phyloP scores from a whole-genome alignment of 1,140 invertebrate genomes.

The Bradysia coprophila region DNA sequence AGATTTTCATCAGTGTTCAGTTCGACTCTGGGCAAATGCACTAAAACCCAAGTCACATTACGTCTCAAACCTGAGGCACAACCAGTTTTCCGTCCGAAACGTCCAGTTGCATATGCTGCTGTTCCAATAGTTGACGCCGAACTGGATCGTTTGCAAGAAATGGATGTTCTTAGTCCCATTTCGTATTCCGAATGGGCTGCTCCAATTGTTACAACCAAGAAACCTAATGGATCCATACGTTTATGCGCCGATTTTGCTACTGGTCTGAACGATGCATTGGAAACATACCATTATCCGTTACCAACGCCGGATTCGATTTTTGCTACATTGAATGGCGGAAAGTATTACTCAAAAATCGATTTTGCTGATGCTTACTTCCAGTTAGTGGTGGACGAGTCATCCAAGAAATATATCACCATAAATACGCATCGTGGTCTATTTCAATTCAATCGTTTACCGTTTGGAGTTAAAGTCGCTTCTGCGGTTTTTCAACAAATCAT shows the following conservation, averaged over 20 bases:
- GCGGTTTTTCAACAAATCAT: constrained; percentile 8
- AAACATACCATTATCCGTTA: constrained; percentile 4
- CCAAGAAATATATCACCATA: neutral
- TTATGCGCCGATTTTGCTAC: constrained; percentile 12
- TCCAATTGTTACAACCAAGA: constrained; percentile 20
- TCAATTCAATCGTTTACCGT: neutral
- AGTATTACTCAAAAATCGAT: constrained; percentile 6
- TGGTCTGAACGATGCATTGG: constrained; percentile 3
- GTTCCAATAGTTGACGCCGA: no score
- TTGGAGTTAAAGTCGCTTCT: constrained; percentile 1
- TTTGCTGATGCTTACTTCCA: constrained; percentile 7
- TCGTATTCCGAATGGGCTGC: constrained; percentile 19
- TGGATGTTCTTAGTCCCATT: constrained; percentile 7
- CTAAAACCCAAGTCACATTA: no score
- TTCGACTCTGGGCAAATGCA: no score
- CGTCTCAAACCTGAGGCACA: no score
- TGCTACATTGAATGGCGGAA: constrained; percentile 1
- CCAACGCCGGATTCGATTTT: constrained; percentile 4
- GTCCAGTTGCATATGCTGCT: no score
- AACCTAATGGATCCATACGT: constrained; percentile 11
- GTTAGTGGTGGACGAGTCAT: neutral
- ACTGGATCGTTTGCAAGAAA: constrained; percentile 1
- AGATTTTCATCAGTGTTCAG: no score
- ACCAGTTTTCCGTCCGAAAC: no score
- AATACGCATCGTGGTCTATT: neutral